Conservation (phyloP, 2,888 invertebrate species). For the Spisula solida region DNA sequence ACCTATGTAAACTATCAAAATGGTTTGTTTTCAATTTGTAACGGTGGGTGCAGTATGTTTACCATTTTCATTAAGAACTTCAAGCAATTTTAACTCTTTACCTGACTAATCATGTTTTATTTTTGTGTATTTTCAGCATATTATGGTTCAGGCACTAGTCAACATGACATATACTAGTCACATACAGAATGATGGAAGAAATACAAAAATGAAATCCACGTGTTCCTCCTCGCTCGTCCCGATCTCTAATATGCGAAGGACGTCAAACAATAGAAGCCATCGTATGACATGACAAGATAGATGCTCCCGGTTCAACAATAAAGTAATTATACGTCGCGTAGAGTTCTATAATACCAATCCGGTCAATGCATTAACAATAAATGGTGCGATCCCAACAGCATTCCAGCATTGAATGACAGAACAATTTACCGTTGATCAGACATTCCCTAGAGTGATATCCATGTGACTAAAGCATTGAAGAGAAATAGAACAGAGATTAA, state of each 20-base stretch:
- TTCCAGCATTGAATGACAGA: neutral
- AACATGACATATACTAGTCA: neutral
- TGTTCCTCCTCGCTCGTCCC: neutral
- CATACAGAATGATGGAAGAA: neutral
- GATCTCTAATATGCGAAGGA: neutral
- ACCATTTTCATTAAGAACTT: neutral
- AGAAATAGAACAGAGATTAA: neutral
- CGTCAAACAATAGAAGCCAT: neutral
- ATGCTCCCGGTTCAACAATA: conserved; percentile 9
- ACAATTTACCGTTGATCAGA: neutral
- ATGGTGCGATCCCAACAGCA: neutral
- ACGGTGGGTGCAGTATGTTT: neutral
- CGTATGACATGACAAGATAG: neutral
- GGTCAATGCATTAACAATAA: neutral
- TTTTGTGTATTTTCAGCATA: conserved; percentile 9
- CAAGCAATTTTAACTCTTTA: neutral
- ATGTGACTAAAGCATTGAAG: neutral
- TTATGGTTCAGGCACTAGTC: conserved; percentile 10
- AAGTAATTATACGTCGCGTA: neutral
- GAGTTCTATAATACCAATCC: neutral
- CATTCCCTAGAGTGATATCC: neutral
- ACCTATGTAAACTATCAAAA: neutral
- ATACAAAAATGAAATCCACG: neutral
- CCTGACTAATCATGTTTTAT: neutral
- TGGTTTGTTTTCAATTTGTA: neutral